Evolutionary conservation across 2,888 invertebrate species (phyloP).

Genomic region (Chymomyza amoena): DNA sequence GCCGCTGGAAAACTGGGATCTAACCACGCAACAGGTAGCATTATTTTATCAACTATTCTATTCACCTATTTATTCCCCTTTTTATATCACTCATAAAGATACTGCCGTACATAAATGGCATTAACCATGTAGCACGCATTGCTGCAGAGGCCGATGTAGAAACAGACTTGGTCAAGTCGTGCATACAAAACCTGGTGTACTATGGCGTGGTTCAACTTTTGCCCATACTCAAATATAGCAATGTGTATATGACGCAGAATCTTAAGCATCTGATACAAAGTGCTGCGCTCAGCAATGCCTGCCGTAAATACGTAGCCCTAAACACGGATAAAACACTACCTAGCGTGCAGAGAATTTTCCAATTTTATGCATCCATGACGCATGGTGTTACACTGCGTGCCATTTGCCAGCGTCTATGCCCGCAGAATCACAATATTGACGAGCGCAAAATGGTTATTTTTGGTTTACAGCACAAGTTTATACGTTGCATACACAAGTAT

Average conservation of each 20-base stretch:
- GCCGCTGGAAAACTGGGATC: constrained; percentile 90
- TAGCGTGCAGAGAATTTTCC: constrained; percentile 77
- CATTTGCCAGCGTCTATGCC: constrained; percentile 84
- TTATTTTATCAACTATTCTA: background rate
- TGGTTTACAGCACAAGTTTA: constrained; percentile 81
- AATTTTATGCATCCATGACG: constrained; percentile 84
- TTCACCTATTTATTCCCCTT: too few species aligned
- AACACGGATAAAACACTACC: constrained; percentile 74
- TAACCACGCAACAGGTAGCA: constrained; percentile 93
- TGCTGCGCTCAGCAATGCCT: constrained; percentile 84
- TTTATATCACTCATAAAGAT: constrained; percentile 49
- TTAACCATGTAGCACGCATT: constrained; percentile 94
- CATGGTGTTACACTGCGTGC: constrained; percentile 86
- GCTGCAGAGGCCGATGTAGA: constrained; percentile 95
- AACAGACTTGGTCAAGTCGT: constrained; percentile 94
- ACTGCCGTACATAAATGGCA: constrained; percentile 93
- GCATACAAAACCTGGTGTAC: constrained; percentile 94
- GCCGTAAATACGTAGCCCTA: constrained; percentile 80
- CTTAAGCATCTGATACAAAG: constrained; percentile 85
- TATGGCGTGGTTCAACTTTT: constrained; percentile 86
- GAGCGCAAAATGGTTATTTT: constrained; percentile 81
- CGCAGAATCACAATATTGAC: constrained; percentile 80
- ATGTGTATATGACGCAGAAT: constrained; percentile 90
- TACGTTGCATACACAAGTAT: constrained; percentile 82
- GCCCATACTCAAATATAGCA: constrained; percentile 91